Base-by-base conservation (phyloP, 2,797 vertebrate genomes). In the Apogon hyalosoma region DNA sequence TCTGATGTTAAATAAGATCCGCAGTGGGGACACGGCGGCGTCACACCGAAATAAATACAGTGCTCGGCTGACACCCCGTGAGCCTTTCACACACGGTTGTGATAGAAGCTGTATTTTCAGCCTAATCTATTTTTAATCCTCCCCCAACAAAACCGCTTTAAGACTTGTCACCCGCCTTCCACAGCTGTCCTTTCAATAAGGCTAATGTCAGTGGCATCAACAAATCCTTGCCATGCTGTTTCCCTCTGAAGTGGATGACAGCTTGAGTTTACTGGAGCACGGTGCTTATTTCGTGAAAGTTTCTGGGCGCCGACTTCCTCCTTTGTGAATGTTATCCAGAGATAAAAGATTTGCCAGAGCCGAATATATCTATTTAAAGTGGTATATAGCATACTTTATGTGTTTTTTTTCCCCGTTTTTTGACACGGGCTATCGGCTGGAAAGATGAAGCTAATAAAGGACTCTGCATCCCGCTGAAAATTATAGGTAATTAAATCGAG, bases 41-140 rank as follows among this genome's bases (percentile, higher is more conserved):
- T 76, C 73, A 74, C 51, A 13, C 63, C 3, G 49, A 59, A 86
- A 83, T 79, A 77, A 83, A 85, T 49, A 67, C 56, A 48, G 58
- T 33, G 28, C 72, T 79, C 60, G 7, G 14, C 63, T 77, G 71
- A 87, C 84, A 71, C 72, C 0, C 55, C 40, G 7, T 62, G 73
- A 70, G 69, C 54, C 50, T 87, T 77, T 86, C 74, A 69, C 74
- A 65, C 76, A 65, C 75, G 64, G 62, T 58, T 56, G 57, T 77
- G 76, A 57, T 48, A 67, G 58, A 69, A 67, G 73, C 64, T 66
- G 78, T 67, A 73, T 88, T 86, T 87, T 82, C 75, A 69, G 61
- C 57, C 73, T 88, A 86, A 92, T 87, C 88, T 92, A 92, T 92
- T 91, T 93, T 90, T 91, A 92, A 90, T 88, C 86, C 73, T 14